Base-by-base conservation (phyloP, 2,113 vertebrate genomes). In the Scophthalmus maximus region DNA sequence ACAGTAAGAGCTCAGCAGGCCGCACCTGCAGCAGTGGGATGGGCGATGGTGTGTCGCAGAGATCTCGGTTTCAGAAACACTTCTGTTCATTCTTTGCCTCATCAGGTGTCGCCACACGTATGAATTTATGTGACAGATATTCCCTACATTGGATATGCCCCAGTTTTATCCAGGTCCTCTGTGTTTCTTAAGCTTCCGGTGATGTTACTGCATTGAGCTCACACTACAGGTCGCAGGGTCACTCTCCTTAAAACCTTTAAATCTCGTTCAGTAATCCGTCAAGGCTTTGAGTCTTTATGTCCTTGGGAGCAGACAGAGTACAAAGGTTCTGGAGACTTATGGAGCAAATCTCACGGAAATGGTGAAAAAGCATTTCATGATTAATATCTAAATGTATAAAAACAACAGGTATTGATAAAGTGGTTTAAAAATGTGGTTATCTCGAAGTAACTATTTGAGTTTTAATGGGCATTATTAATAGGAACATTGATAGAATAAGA, bases 261-360 rank as follows among this genome's bases (percentile, higher is more conserved):
- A 32, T 29, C 64, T 55, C 27, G n/a, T 36, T 58, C 26, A 51
- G 3, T 83, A 87, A 88, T 84, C 84, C 80, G 9, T 76, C 15
- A n/a, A 34, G 36, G 58, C 80, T 76, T 74, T 73, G 38, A 47
- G 64, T 56, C 52, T 68, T 64, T 73, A 47, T 25, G 61, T 75
- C 42, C 27, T 18, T 55, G 12, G 53, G 64, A 72, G 47, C 23
- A 73, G 68, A 38, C 22, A 26, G 3, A 17, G 23, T 26, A 51
- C 25, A 9, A 4, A n/a, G 2, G 46, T 59, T 46, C 25, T 51
- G 46, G 6, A 55, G 63, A 51, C 18, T 63, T 5, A 26, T 51
- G 6, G 47, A 23, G 22, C 22, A 23, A 23, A 34, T 36, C n/a
- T 38, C 47, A 23, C 38, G 10, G 38, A 3, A 40, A 47, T n/a